Percentiles rank a stretch among this genome's conserved stretches.
phyloP scores from a whole-genome alignment of 2,797 vertebrate genomes.

The Anomalospiza imberbis region DNA sequence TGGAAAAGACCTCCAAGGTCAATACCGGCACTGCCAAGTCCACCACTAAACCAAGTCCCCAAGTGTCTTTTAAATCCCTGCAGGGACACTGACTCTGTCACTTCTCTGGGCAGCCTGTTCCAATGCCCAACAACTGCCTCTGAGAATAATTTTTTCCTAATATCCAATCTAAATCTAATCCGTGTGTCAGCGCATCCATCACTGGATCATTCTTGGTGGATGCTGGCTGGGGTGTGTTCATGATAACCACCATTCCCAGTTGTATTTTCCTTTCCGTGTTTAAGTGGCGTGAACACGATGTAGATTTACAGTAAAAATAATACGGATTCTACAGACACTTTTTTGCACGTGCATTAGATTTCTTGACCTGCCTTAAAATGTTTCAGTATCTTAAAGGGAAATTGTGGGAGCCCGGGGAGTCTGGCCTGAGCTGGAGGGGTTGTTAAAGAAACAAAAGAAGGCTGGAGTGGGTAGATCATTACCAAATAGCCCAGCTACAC shows the following conservation, averaged over 20 bases:
- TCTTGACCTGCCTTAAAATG: neutral
- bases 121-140: accelerated
- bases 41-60: neutral
- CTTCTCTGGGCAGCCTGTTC: neutral
- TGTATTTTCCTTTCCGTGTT: neutral
- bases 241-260: accelerated
- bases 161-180: neutral
- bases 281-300: neutral
- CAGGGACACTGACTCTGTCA: neutral
- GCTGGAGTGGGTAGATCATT: slow-evolving; percentile 36
- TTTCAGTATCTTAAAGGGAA: neutral
- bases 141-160: neutral
- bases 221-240: neutral
- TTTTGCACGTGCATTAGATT: neutral
- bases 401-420: neutral
- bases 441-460: slow-evolving; percentile 52
- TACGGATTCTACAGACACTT: neutral
- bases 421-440: neutral
- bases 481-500: slow-evolving; percentile 10
- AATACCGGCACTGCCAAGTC: neutral
- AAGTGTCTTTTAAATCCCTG: neutral
- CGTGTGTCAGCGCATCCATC: neutral
- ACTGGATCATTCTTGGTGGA: neutral
- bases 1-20: neutral
- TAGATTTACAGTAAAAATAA: neutral